Evolutionary conservation across 2,113 vertebrate genomes (phyloP), one percentile per base, ranked within the genome.

Genomic region (Parus major): DNA sequence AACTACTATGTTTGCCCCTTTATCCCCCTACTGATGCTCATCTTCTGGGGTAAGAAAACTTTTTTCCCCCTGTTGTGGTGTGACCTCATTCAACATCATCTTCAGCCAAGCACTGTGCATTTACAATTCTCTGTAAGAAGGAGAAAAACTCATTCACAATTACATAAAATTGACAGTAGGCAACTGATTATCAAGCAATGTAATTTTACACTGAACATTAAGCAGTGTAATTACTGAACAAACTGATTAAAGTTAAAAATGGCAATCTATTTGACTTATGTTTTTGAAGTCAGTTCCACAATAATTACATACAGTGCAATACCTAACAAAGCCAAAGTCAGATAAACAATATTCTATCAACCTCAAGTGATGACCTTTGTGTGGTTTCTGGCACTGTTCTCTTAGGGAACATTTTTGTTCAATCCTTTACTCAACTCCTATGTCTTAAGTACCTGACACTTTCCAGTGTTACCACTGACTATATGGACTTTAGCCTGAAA

Each of bases 81-180:
- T 88, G 93, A 97, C 93, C 92, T 98, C 97, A 99, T 97, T 99
- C 98, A 52, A 99, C 98, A 92, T 99, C 99, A 96, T 99, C 99
- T 98, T 99, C 99, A 94, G 98, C 97, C 97, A 99, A 98, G 95
- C 98, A 98, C 92, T 98, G 98, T 82, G 98, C 97, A 96, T 96
- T 98, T 95, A 98, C 96, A 93, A 99, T 98, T 96, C 98, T 98
- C 99, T 99, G 98, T 68, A 98, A 98, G 95, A 95, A 89, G 95
- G 97, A 95, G 93, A 95, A 79, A 95, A 90, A 59, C 81, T 96
- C 85, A 93, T 94, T 93, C 95, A 97, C 88, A 82, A 93, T 95
- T 92, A 93, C 83, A 94, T 88, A 94, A 73, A 96, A 95, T 56
- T 76, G 59, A 96, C 77, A 96, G 78, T 15, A 94, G 64, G 84